These are phyloP conservation scores for Lobophora halterata DNA, from an alignment of 2,888 invertebrate species.

Conservation along the genomic window DNA sequence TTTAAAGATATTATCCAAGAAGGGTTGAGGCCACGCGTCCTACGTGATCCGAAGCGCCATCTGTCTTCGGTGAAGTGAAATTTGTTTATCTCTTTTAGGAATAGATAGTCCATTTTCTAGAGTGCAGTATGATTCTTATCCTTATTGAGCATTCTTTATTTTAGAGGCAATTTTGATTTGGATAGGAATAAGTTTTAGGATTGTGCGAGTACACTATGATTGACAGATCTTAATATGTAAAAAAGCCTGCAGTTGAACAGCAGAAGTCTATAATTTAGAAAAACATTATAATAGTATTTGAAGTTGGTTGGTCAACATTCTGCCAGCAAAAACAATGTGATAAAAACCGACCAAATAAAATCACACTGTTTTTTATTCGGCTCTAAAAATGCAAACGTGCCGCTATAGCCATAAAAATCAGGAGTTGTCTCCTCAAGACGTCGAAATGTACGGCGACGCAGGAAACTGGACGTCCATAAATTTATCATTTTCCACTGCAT, in stretches of 20 bases:
- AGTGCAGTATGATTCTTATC: no score
- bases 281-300: no score
- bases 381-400: constrained; percentile 48
- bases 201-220: no score
- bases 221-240: no score
- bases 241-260: no score
- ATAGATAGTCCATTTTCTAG: constrained; percentile 18
- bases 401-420: constrained; percentile 71
- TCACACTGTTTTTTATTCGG: constrained; percentile 11
- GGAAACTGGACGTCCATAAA: constrained; percentile 76
- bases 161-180: no score
- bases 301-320: no score
- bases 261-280: no score
- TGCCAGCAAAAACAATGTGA: background rate
- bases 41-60: constrained; percentile 72
- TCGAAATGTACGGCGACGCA: constrained; percentile 55
- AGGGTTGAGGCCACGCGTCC: constrained; percentile 71
- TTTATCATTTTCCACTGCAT: constrained; percentile 80
- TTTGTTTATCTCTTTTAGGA: constrained; percentile 58
- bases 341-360: background rate
- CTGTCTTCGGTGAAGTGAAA: constrained; percentile 69
- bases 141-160: no score
- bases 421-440: constrained; percentile 50
- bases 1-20: constrained; percentile 80
- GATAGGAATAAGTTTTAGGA: no score